Conservation (phyloP, 2,113 vertebrate species). For the Ammospiza nelsoni region DNA sequence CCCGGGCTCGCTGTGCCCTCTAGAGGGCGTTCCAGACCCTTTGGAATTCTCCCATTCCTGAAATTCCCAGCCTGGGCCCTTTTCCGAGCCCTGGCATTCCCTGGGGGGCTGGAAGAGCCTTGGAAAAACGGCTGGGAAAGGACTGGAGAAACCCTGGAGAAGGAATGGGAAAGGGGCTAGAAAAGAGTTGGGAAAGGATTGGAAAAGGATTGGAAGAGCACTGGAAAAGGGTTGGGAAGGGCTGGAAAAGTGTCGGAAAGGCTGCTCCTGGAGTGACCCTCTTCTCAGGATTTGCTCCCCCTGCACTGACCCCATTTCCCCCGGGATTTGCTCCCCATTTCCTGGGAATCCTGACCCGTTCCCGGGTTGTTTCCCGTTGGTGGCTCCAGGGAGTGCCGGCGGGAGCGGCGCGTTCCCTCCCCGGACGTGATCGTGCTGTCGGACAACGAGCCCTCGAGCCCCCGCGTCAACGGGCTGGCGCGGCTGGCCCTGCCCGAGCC, state of each 20-base stretch:
- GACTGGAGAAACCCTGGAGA: neutral
- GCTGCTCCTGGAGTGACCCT: neutral
- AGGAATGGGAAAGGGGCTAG: too few species aligned
- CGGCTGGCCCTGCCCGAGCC: constrained; percentile 53
- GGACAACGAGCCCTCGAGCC: constrained; percentile 91
- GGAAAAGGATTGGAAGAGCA: neutral
- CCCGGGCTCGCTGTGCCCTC: constrained; percentile 14
- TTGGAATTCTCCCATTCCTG: neutral
- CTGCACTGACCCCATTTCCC: too few species aligned
- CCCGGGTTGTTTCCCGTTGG: too few species aligned
- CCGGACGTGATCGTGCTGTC: constrained; percentile 94
- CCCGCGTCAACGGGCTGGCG: constrained; percentile 87
- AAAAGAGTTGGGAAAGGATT: too few species aligned
- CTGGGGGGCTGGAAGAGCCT: neutral
- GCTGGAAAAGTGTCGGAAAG: neutral
- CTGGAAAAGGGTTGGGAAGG: too few species aligned
- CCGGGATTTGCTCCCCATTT: too few species aligned
- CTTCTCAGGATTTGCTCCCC: neutral
- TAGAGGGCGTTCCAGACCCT: neutral
- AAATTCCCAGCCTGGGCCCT: neutral
- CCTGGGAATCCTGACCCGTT: too few species aligned
- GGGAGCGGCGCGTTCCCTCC: constrained; percentile 83
- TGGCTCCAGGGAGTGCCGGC: too few species aligned
- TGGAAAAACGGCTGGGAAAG: neutral
- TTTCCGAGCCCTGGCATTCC: neutral